Base-by-base conservation (phyloP, 23 tunicate species). In the Trididemnum clinides region DNA sequence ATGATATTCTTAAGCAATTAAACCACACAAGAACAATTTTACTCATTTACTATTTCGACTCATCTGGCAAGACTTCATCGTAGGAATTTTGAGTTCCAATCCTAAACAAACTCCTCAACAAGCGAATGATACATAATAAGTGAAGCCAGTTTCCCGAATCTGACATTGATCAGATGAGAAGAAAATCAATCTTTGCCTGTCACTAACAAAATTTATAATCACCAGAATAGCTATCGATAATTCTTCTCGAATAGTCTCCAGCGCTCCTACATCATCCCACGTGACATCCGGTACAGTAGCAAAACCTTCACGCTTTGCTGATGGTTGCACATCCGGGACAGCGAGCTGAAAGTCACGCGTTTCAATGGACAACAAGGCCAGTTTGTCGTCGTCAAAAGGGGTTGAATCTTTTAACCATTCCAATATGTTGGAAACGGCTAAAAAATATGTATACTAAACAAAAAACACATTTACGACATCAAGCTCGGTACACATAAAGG, bases 271-370 rank as follows among this genome's bases (percentile, higher is more conserved):
- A 85, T 95, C 95, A 44, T 85, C 91, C 95, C 95, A 95, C 0
- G 95, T 89, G 25, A 86, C 88, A 51, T 86, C 98, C 37, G 98
- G 98, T 6, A 95, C 95, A 0, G 92, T 95, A 1, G 95, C 98
- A 51, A 95, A 95, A 18, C 98, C 98, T 86, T 95, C 98, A 21
- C 95, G 50, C 82, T 95, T 95, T 0, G 95, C 93, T 2, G 90
- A 84, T 2, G 98, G 98, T 39, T 88, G 93, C 6, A 93, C 93
- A 50, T 71, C 77, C 57, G 77, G 51, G 7, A 85, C 77, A 33
- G 98, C 98, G 1, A 59, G 57, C 51, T 84, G 66, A 78, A 93
- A 93, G 54, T 93, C 98, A 2, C 34, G 15, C 21, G 86, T 72
- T 73, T 88, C 83, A 39, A 93, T 88, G 78, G 72, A 80, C 28